Base-by-base conservation (phyloP, 2,888 invertebrate species). In the Camptogramma bilineatum region DNA sequence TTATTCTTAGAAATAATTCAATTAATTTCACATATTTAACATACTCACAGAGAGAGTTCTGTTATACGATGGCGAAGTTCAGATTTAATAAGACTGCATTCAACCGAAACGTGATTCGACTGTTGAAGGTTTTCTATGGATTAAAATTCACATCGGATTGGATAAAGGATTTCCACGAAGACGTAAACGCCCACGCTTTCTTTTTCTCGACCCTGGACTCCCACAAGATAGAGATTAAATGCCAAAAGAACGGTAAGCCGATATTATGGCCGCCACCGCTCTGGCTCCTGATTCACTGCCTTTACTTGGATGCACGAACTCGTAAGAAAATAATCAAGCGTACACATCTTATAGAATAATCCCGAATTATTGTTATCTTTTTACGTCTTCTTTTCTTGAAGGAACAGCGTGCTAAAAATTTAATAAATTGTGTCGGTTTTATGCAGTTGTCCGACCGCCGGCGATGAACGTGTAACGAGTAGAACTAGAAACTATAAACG, bases 201-300 rank as follows among this genome's bases (percentile, higher is more conserved):
- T 71, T 73, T 73, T 46, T 68, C 63, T 70, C 71, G 68, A 54
- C 68, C 61, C 58, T 73, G 66, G 76, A 78, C 81, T 75, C 81
- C 81, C 80, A 82, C 81, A 74, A 69, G 74, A 73, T 75, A 73
- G 62, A 76, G 77, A 81, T 80, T 78, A 77, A 81, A 81, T 80
- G 77, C 73, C 80, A 81, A 80, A 82, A 80, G 78, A 78, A 76
- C 77, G 58, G 57, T 66, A 68, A 69, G 68, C 62, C 52, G 64
- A 63, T 61, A 59, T 64, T 65, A 62, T 62, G 21, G 62, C 46
- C 31, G 34, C 21, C 18, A 69, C 55, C 53, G 55, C 56, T 64
- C 46, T 55, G 46, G 60, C 58, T 66, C 46, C 58, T 62, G 52
- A 65, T 61, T 65, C 64, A 52, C 51, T 54, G 63, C 19, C 48